phyloP scores from a whole-genome alignment of 2,797 vertebrate species.

The Decapterus maruadsi region DNA sequence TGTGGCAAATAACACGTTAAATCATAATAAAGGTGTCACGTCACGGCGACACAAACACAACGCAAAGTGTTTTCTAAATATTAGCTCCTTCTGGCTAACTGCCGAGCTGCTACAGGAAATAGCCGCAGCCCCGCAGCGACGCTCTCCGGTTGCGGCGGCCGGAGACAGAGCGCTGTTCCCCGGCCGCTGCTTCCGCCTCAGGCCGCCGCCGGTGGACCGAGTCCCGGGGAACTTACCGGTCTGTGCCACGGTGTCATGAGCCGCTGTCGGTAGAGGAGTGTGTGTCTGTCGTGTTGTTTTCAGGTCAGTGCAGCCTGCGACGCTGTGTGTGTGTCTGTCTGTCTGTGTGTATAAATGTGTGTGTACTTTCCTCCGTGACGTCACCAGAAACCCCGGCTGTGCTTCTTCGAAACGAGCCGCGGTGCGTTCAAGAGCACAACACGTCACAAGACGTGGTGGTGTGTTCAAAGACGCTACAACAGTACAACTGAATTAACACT shows the following conservation, averaged over 20 bases:
- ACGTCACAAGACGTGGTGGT: no score
- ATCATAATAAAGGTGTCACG: rapidly evolving
- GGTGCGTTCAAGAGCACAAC: conserved; percentile 37
- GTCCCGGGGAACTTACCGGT: conserved; percentile 51
- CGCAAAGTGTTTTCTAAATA: no score
- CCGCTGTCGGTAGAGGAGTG: conserved; percentile 13
- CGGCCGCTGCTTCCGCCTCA: no score
- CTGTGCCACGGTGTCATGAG: conserved; percentile 69
- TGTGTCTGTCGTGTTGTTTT: conserved; percentile 57
- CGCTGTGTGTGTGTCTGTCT: not conserved
- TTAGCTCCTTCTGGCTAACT: not conserved
- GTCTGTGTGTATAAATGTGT: conserved; percentile 5
- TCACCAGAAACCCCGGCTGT: conserved; percentile 65
- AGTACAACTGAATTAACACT: not conserved
- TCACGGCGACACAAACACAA: not conserved
- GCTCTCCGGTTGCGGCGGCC: not conserved
- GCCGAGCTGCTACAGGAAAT: conserved; percentile 48
- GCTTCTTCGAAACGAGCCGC: conserved; percentile 15
- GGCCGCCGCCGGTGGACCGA: no score
- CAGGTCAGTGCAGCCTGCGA: conserved; percentile 52
- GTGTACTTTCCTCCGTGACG: conserved; percentile 77
- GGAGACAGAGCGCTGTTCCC: no score
- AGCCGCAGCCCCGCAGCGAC: conserved; percentile 50
- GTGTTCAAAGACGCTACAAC: not conserved
- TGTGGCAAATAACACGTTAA: rapidly evolving